Conservation (phyloP, 2,797 vertebrate genomes). For the Paguma larvata region DNA sequence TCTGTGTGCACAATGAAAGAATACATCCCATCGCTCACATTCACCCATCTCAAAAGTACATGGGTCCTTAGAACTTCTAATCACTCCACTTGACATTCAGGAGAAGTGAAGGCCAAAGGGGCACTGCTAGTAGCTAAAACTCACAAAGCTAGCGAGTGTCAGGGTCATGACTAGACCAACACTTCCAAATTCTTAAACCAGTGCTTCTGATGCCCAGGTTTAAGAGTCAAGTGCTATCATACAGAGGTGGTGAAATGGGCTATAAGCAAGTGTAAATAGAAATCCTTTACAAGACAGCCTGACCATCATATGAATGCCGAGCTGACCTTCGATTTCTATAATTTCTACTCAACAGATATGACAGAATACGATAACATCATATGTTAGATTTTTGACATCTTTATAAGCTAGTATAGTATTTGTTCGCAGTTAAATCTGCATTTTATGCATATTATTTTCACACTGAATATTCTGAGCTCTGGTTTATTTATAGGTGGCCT, state of each 20-base stretch:
- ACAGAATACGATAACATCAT: not conserved
- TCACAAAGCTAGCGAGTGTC: not conserved
- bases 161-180: not conserved
- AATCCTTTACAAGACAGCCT: not conserved
- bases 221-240: not conserved
- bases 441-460: constrained; percentile 32
- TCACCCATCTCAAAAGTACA: not conserved
- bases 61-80: not conserved
- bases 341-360: not conserved
- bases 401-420: not conserved
- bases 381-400: not conserved
- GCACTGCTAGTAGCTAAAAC: not conserved
- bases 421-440: constrained; percentile 1
- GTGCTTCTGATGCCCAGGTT: not conserved
- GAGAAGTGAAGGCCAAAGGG: not conserved
- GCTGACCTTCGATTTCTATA: not conserved
- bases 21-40: not conserved
- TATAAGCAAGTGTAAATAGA: too few species aligned
- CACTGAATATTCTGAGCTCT: not conserved
- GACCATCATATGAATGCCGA: not conserved
- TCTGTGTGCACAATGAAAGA: not conserved
- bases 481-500: not conserved
- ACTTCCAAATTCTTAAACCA: not conserved
- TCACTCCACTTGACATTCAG: not conserved
- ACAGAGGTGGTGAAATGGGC: not conserved